phyloP scores from a whole-genome alignment of 2,888 invertebrate genomes.

The Caradrina kadenii region DNA sequence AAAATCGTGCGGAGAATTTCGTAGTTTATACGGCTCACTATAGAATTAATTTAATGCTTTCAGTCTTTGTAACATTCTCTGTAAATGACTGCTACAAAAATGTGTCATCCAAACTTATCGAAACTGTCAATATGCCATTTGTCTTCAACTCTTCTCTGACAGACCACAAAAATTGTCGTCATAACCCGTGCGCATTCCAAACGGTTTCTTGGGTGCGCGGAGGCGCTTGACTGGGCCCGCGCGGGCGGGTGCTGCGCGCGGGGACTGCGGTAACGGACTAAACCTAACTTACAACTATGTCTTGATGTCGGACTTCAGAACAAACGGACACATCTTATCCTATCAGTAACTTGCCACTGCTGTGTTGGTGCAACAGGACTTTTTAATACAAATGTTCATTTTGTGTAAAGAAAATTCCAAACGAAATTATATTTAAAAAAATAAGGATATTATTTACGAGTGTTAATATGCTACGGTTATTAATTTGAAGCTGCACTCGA shows the following conservation, averaged over 20 bases:
- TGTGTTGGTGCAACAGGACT: neutral
- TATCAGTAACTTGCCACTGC: neutral
- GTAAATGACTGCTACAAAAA: constrained; percentile 8
- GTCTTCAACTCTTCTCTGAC: constrained; percentile 19
- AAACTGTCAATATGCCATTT: constrained; percentile 19
- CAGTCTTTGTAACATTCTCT: constrained; percentile 4
- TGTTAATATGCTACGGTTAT: neutral
- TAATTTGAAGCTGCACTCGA: neutral
- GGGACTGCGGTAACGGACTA: constrained; percentile 85
- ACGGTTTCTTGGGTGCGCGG: constrained; percentile 85
- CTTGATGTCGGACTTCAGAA: constrained; percentile 56
- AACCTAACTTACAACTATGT: constrained; percentile 71
- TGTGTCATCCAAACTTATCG: neutral
- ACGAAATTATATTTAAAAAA: neutral
- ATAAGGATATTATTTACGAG: too few species aligned
- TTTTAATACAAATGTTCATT: neutral
- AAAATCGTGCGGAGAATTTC: constrained; percentile 53
- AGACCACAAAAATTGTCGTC: constrained; percentile 53
- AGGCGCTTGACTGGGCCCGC: constrained; percentile 80
- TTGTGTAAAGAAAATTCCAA: neutral
- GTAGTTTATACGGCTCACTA: constrained; percentile 45
- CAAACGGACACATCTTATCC: neutral
- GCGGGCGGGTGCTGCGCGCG: constrained; percentile 86
- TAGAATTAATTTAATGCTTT: constrained; percentile 25
- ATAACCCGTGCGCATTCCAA: constrained; percentile 67